These are phyloP conservation scores for Rhadina sibilatrix DNA, from an alignment of 2,113 vertebrate genomes.

Conservation along the genomic window DNA sequence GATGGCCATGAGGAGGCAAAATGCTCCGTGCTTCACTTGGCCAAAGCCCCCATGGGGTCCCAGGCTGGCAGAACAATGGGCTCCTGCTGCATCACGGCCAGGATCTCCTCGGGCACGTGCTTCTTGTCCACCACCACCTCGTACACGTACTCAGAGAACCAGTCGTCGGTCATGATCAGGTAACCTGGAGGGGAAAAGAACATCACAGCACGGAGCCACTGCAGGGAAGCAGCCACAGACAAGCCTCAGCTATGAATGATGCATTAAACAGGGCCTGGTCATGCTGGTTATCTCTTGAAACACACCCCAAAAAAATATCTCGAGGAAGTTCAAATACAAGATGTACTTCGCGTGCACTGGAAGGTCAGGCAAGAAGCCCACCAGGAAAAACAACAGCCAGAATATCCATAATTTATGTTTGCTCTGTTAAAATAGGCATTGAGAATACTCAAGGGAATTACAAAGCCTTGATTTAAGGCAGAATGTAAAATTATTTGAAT, in stretches of 20 bases:
- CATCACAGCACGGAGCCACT: neutral
- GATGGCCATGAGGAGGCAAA: slow-evolving; percentile 20
- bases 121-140: slow-evolving; percentile 96
- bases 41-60: slow-evolving; percentile 97
- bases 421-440: neutral
- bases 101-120: slow-evolving; percentile 79
- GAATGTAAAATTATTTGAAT: fast-evolving
- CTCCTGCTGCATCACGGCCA: slow-evolving; percentile 89
- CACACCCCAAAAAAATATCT: neutral
- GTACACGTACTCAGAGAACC: slow-evolving; percentile 97
- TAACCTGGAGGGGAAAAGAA: slow-evolving; percentile 78
- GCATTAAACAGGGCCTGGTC: neutral
- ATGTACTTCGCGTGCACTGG: neutral
- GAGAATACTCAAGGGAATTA: neutral
- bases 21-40: slow-evolving; percentile 70
- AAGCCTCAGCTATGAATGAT: neutral
- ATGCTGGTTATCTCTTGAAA: fast-evolving
- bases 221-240: neutral
- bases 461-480: neutral
- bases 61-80: slow-evolving; percentile 90
- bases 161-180: slow-evolving; percentile 96
- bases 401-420: neutral
- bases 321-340: neutral
- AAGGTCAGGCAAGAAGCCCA: neutral
- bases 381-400: neutral